phyloP scores from a whole-genome alignment of 2,113 vertebrate species.

The Ancistrus triradiatus region DNA sequence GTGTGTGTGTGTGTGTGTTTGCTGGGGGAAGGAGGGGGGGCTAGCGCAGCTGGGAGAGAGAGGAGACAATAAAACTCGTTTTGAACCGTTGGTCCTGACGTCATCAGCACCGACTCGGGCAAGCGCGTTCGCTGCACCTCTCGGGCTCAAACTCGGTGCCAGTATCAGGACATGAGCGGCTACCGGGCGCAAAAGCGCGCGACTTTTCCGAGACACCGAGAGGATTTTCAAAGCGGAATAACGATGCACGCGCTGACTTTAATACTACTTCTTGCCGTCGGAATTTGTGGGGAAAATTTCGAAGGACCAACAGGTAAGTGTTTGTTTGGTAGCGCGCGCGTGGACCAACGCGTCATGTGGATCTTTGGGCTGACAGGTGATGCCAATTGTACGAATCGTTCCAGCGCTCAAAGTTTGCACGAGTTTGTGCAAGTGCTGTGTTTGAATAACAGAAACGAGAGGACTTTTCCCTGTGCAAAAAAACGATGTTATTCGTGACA shows the following conservation, averaged over 20 bases:
- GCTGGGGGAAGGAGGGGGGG: not conserved
- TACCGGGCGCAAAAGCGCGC: slow-evolving; percentile 46
- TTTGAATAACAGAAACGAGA: too few relatives aligned
- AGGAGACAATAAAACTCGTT: slow-evolving; percentile 34
- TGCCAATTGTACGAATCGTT: too few relatives aligned
- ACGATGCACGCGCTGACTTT: slow-evolving; percentile 56
- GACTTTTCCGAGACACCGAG: slow-evolving; percentile 54
- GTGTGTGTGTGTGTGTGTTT: not conserved
- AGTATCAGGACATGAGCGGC: slow-evolving; percentile 35
- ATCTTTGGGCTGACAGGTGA: not conserved
- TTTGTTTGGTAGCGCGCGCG: not conserved
- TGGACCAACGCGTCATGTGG: not conserved
- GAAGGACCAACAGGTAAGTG: slow-evolving; percentile 70
- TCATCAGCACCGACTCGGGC: slow-evolving; percentile 51
- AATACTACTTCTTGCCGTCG: slow-evolving; percentile 59
- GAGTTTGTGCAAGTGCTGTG: too few relatives aligned
- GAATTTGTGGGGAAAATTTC: slow-evolving; percentile 62
- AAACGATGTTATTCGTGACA: too few relatives aligned
- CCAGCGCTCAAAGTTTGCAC: slow-evolving; percentile 6
- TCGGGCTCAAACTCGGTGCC: slow-evolving; percentile 47
- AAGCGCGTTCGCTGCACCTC: slow-evolving; percentile 52
- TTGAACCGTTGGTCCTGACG: slow-evolving; percentile 44
- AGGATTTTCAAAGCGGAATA: slow-evolving; percentile 62
- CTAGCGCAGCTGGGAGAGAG: slow-evolving; percentile 2
- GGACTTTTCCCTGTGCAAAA: too few relatives aligned